Base-by-base conservation (phyloP, 1,140 invertebrate genomes). In the Ladona fulva region DNA sequence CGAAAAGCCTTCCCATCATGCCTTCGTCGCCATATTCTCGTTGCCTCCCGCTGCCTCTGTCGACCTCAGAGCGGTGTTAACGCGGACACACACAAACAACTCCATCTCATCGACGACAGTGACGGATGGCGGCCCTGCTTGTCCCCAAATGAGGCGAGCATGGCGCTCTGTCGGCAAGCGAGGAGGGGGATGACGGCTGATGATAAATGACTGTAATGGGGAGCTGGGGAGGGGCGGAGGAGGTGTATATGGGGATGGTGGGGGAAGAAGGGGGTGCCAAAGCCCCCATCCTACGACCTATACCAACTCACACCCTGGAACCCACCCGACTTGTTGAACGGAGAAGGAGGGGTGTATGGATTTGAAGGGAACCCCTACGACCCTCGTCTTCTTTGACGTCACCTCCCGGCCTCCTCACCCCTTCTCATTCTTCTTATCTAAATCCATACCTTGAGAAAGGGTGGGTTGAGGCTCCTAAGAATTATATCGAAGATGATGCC, bases 121-220 rank as follows among this genome's bases (percentile, higher is more conserved):
- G 52, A 66, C 52, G 52, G 52, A 66, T 66, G 52, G 52, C 52
- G 52, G 16, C 52, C 12, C 3, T 16, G 52, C 52, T 66, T 66
- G 52, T 66, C 52, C 52, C 52, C 52, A 16, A 66, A 66, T 66
- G 52, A 66, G 52, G 52, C 52, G 52, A 66, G 52, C 52, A 66
- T 12, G n/a, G 52, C 52, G 52, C 52, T 16, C 16, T 66, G 52
- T 66, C 52, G 3, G 52, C 52, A 66, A 12, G 16, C 44, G 16
- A 1, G 52, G 5, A 12, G 52, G 16, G 16, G 16, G 14, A 66
- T 66, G 52, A 66, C 52, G 52, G 52, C 52, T 12, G 16, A 66
- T 66, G 52, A 66, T 66, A 66, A 66, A 66, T 66, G 52, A 66
- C 52, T 66, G 52, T 37, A 37, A 37, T 37, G 29, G 29, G 29